Evolutionary conservation across 2,888 invertebrate species (phyloP), one percentile per base, ranked within the genome.

Genomic region (Synanthedon vespiformis): DNA sequence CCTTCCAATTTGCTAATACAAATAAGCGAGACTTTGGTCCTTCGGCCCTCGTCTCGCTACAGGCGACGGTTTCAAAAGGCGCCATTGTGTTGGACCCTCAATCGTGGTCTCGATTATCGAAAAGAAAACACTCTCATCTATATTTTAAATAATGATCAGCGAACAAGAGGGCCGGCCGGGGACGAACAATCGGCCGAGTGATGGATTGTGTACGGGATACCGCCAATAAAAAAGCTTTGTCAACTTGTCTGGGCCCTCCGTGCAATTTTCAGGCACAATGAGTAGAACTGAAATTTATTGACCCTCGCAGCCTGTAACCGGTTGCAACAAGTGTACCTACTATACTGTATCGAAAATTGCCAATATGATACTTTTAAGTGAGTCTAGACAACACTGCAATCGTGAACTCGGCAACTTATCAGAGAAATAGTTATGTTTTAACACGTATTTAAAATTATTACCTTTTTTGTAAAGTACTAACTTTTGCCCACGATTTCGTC

Each of bases 111-210:
- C 84, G 86, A 86, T 87, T 86, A 86, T 87, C 81, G 86, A 69
- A 84, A 86, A 85, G 86, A 87, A 87, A 87, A 86, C 86, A 85
- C 84, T 80, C 74, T 78, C 85, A 85, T 87, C 84, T 83, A 86
- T 87, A 84, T 86, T 87, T 86, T 85, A 86, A 87, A 87, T 84
- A 86, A 87, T 84, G 86, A 86, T 86, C 85, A 79, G 67, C 76
- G 74, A 61, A 68, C 67, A 55, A 61, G 59, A 63, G 68, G 67
- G 64, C 61, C 41, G 56, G 66, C 64, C 61, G 61, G 67, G 61
- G 65, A 73, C 74, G 74, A 73, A 81, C 80, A 77, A 77, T 58
- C 70, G 65, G 61, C 64, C 58, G 72, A 67, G 73, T 85, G 84
- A 85, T 84, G 81, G 75, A 86, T 85, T 77, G 85, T 74, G 22